Conservation (phyloP, 2,797 vertebrate genomes). For the Cuculus canorus region DNA sequence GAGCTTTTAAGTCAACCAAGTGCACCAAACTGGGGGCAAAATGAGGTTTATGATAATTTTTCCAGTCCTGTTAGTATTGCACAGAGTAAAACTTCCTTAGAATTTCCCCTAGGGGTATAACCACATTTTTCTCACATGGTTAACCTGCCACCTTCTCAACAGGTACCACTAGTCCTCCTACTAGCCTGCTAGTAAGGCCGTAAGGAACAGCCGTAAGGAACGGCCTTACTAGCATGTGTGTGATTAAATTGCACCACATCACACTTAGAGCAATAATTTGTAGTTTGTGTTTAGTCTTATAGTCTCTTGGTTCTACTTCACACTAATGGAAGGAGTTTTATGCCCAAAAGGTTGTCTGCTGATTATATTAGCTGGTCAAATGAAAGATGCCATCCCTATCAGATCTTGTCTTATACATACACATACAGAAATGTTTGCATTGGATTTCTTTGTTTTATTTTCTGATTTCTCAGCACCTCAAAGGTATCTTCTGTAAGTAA, state of each 20-base stretch:
- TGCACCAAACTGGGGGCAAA: neutral
- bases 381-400: neutral
- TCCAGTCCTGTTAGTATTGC: neutral
- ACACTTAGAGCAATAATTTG: neutral
- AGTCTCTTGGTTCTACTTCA: neutral
- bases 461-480: neutral
- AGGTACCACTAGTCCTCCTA: neutral
- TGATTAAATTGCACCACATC: neutral
- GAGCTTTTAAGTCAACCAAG: rapidly evolving
- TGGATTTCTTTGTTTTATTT: neutral
- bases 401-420: neutral
- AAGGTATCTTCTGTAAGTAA: neutral
- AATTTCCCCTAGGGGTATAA: rapidly evolving
- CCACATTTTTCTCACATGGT: rapidly evolving
- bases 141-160: neutral
- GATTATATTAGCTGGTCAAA: neutral
- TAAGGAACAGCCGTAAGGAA: no score
- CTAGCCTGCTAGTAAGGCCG: no score
- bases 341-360: neutral
- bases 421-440: rapidly evolving
- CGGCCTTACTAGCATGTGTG: rapidly evolving
- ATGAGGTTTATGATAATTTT: rapidly evolving
- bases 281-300: neutral
- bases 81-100: neutral
- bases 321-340: rapidly evolving